A percentile compares a stretch with the other conserved stretches of the same genome.
Evolutionary conservation across 2,113 vertebrate species (phyloP).

Genomic region (Melierax canorus): DNA sequence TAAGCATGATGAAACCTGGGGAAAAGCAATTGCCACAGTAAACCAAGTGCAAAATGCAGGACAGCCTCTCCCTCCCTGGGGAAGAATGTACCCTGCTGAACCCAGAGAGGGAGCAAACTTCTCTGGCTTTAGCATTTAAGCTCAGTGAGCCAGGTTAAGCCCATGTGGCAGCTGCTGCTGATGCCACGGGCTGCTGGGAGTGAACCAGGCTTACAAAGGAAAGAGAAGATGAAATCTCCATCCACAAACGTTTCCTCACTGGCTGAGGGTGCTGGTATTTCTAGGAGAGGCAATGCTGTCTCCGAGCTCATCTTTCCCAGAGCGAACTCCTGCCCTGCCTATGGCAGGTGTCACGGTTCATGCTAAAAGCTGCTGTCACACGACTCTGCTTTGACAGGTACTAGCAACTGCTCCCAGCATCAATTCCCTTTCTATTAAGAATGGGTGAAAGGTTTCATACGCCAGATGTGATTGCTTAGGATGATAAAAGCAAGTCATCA

Average conservation of each 20-base stretch:
- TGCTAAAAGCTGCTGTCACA: rapidly evolving
- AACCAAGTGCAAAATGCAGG: neutral
- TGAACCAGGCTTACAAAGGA: neutral
- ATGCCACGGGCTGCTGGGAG: neutral
- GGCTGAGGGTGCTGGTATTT: neutral
- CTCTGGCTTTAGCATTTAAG: neutral
- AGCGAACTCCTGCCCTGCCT: neutral
- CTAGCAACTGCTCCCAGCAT: neutral
- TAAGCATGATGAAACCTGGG: neutral
- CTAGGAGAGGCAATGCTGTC: neutral
- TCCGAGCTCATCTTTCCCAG: neutral
- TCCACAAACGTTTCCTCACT: rapidly evolving
- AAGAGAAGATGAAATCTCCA: neutral
- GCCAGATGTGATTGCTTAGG: neutral
- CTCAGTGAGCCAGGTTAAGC: neutral
- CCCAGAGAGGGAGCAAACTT: neutral
- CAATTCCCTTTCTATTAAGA: neutral
- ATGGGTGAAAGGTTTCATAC: neutral
- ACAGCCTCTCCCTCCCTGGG: neutral
- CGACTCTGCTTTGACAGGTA: neutral
- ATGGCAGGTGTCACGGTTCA: rapidly evolving
- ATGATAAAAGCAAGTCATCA: neutral
- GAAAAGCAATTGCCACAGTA: neutral
- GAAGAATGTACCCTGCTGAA: neutral
- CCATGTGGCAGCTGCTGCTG: neutral